phyloP scores from a whole-genome alignment of 1,140 invertebrate genomes.

The Vollenhovia emeryi region DNA sequence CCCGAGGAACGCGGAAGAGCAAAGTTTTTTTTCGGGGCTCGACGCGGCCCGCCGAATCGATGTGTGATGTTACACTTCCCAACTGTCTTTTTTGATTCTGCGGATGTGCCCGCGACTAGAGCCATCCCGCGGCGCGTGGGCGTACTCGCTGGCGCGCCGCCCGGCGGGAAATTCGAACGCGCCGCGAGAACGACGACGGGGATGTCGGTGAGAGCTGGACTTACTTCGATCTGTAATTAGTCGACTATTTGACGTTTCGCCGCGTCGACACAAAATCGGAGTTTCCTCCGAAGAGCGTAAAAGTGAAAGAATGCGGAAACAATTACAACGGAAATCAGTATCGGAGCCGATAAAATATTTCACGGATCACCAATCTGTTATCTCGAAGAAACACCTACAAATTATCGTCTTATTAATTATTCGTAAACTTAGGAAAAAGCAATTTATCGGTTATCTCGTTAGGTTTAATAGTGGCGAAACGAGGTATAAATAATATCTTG shows the following conservation, averaged over 20 bases:
- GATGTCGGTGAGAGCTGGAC: too few species aligned
- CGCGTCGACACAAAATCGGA: too few species aligned
- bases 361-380: background rate
- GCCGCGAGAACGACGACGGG: too few species aligned
- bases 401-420: conserved; percentile 3
- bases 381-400: background rate
- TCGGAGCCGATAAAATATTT: background rate
- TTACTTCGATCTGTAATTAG: background rate
- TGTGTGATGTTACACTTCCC: conserved; percentile 81
- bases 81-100: conserved; percentile 83
- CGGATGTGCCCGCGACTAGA: conserved; percentile 71
- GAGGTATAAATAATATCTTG: background rate
- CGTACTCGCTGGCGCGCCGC: background rate
- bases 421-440: background rate
- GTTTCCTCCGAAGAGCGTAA: background rate
- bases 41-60: conserved; percentile 78
- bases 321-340: background rate
- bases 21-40: conserved; percentile 72
- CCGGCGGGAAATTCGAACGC: conserved; percentile 34
- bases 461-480: background rate
- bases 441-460: background rate
- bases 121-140: conserved; percentile 66
- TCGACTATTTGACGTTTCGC: background rate
- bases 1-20: conserved; percentile 59
- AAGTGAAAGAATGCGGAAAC: background rate